A percentile compares a stretch with the other conserved stretches of the same genome.
These are phyloP conservation scores for Apodemus agrarius DNA, from an alignment of 2,797 vertebrate species.

Conservation along the genomic window DNA sequence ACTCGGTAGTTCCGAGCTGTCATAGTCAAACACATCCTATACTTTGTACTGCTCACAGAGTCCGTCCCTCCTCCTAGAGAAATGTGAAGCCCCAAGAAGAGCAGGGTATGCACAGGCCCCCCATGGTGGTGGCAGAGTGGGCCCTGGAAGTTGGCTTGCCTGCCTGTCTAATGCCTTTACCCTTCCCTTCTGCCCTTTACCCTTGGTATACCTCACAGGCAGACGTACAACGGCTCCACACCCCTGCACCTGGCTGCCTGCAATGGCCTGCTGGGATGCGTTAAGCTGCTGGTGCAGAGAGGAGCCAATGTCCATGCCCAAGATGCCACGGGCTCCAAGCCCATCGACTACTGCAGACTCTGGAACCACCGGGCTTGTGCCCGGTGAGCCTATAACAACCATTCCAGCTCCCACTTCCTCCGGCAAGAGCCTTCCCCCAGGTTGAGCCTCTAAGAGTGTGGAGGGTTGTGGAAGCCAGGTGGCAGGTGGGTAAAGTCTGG, in stretches of 20 bases:
- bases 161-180: background rate
- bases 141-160: background rate
- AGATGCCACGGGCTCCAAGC: constrained; percentile 70
- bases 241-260: constrained; percentile 83
- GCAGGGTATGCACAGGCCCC: background rate
- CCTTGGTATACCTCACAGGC: constrained; percentile 50
- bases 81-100: background rate
- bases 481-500: background rate
- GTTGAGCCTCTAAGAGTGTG: background rate
- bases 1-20: background rate
- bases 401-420: background rate
- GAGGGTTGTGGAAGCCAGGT: background rate
- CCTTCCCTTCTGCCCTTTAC: background rate
- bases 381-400: constrained; percentile 72
- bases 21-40: background rate
- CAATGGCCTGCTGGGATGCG: constrained; percentile 75
- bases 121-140: background rate
- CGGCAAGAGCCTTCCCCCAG: background rate
- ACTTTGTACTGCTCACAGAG: background rate
- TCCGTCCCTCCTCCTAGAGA: background rate
- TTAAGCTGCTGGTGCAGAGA: constrained; percentile 74
- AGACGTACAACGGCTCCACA: constrained; percentile 47
- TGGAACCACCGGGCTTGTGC: constrained; percentile 81
- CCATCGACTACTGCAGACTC: constrained; percentile 82
- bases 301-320: constrained; percentile 79